Evolutionary conservation across 2,888 invertebrate species (phyloP).

Genomic region (Teinopalpus imperialis): DNA sequence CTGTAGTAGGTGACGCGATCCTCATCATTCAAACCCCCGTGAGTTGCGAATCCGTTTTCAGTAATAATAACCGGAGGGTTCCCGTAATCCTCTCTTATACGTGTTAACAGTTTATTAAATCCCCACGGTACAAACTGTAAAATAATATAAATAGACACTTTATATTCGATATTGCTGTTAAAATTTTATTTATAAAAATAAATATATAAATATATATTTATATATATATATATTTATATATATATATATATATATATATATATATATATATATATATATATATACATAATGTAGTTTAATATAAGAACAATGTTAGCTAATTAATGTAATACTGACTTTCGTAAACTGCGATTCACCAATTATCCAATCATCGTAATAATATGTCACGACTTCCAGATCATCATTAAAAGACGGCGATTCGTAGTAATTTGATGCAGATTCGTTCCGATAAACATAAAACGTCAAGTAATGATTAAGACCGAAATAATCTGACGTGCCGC

Average conservation of each 20-base stretch:
- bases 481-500: slow-evolving; percentile 83
- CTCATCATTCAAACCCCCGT: slow-evolving; percentile 52
- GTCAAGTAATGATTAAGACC: slow-evolving; percentile 86
- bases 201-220: too few species aligned
- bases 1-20: slow-evolving; percentile 47
- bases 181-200: too few species aligned
- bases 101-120: slow-evolving; percentile 69
- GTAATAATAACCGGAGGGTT: slow-evolving; percentile 78
- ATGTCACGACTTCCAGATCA: slow-evolving; percentile 35
- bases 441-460: slow-evolving; percentile 53
- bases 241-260: too few species aligned
- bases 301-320: too few species aligned
- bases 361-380: slow-evolving; percentile 32
- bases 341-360: slow-evolving; percentile 21
- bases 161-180: too few species aligned
- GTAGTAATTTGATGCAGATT: slow-evolving; percentile 29
- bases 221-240: too few species aligned
- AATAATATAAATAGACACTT: too few species aligned
- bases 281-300: too few species aligned
- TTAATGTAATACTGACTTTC: slow-evolving; percentile 6
- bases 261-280: too few species aligned
- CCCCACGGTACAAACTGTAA: slow-evolving; percentile 73
- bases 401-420: slow-evolving; percentile 40
- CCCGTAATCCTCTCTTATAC: slow-evolving; percentile 45
- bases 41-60: too few species aligned